Evolutionary conservation across 2,888 invertebrate genomes (phyloP).

Genomic region (Heliconius hortense): DNA sequence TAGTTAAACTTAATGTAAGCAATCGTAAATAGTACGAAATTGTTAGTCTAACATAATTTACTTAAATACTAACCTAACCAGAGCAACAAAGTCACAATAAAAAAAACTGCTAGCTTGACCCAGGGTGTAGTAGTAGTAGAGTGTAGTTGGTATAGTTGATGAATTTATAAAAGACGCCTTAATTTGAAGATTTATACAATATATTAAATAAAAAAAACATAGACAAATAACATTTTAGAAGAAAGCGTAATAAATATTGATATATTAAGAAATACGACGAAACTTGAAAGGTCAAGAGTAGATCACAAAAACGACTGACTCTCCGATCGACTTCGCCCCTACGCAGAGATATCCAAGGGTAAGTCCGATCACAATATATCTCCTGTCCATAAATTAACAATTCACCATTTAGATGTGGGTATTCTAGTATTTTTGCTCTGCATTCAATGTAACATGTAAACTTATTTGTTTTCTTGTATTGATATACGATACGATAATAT

Average conservation of each 20-base stretch:
- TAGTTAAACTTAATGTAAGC: too few species aligned
- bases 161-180: background rate
- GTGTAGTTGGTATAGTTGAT: too few species aligned
- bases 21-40: too few species aligned
- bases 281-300: background rate
- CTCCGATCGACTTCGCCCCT: conserved; percentile 11
- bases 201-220: background rate
- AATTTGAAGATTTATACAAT: background rate
- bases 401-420: background rate
- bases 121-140: too few species aligned
- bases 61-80: too few species aligned
- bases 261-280: background rate
- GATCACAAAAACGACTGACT: conserved; percentile 7
- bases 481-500: too few species aligned
- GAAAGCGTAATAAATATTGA: background rate
- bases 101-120: too few species aligned
- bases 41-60: too few species aligned
- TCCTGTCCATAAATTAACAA: conserved; percentile 16
- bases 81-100: too few species aligned
- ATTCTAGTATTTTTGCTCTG: background rate
- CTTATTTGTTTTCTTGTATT: too few species aligned
- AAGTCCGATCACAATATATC: conserved; percentile 15
- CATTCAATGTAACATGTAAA: background rate
- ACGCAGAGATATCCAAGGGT: conserved; percentile 1
- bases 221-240: background rate